phyloP scores from a whole-genome alignment of 1,140 invertebrate species.

The Hydropsyche tenuis region DNA sequence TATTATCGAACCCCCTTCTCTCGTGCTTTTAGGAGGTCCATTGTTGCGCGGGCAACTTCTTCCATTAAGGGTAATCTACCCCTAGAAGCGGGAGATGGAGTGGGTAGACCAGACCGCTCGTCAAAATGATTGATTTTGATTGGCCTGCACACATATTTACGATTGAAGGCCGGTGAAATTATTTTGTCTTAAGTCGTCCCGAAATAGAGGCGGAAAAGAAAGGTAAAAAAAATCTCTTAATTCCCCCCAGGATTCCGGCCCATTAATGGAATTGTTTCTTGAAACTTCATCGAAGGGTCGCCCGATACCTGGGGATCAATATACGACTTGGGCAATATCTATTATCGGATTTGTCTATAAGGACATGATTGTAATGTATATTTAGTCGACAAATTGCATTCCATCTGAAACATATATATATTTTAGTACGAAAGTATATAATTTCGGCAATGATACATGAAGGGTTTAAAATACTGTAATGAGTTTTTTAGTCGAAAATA shows the following conservation, averaged over 20 bases:
- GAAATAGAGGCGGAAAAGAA: slow-evolving; percentile 17
- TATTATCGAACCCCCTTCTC: slow-evolving; percentile 28
- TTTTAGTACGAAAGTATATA: too few relatives aligned
- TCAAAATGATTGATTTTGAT: slow-evolving; percentile 42
- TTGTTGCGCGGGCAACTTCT: slow-evolving; percentile 29
- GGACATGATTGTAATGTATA: too few relatives aligned
- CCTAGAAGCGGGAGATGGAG: too few relatives aligned
- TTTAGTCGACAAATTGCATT: too few relatives aligned
- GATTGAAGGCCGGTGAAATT: slow-evolving; percentile 36
- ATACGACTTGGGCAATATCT: not conserved
- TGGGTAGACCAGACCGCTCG: not conserved
- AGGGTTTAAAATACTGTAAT: too few relatives aligned
- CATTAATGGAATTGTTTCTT: slow-evolving; percentile 35
- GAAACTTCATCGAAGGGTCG: slow-evolving; percentile 23
- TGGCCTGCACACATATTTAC: slow-evolving; percentile 37
- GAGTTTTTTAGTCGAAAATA: too few relatives aligned
- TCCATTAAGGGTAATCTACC: slow-evolving; percentile 34
- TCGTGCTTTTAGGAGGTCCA: not conserved
- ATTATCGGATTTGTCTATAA: not conserved
- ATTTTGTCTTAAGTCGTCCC: slow-evolving; percentile 25
- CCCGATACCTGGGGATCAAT: slow-evolving; percentile 16
- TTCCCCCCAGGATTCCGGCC: slow-evolving; percentile 12
- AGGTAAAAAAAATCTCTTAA: slow-evolving; percentile 24
- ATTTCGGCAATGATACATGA: too few relatives aligned
- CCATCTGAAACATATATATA: too few relatives aligned